Evolutionary conservation across 2,113 vertebrate genomes (phyloP), one percentile per base, ranked within the genome.

Genomic region (Cynoglossus semilaevis): DNA sequence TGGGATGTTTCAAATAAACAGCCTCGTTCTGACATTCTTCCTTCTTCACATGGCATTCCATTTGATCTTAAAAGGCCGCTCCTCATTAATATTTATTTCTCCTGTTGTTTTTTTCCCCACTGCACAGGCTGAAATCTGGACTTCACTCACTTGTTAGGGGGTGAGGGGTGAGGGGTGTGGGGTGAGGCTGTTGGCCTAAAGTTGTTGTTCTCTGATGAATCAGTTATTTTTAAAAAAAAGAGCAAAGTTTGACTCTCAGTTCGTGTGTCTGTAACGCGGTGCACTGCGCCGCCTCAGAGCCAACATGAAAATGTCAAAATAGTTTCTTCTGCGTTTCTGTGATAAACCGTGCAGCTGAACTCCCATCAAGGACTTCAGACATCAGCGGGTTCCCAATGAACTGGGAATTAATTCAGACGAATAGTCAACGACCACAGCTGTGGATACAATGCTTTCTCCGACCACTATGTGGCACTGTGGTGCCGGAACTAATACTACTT

Each of bases 271-370:
- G 57, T 62, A 61, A 63, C 49, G 45, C 19, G 16, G 19, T 45
- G 46, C 52, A 19, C 54, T 47, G 16, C 15, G 22, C 0, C 19
- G 59, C 69, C 78, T 75, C 57, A 47, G 67, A 73, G 72, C 50
- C 58, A 83, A 82, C 63, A 71, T 1, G 62, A 63, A 53, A 5
- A 1, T 53, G 80, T 72, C 67, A 51, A 55, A 83, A 56, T 53
- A 58, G 50, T 73, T 85, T 74, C 63, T 22, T 15, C 42, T 63
- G 67, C 80, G n/a, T 61, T 29, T 66, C 72, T 85, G 82, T 86
- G 81, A 88, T 81, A 69, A 84, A 81, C 70, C 58, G 71, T 74
- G 57, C 62, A 79, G 49, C 50, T 61, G 49, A 75, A 70, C 63
- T 60, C 70, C 60, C 55, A 73, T 82, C 68, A 80, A 76, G 61